A percentile compares a stretch with the other conserved stretches of the same genome.
phyloP scores from a whole-genome alignment of 92 coral and sea anemone genomes.

The Phymanthus crucifer region DNA sequence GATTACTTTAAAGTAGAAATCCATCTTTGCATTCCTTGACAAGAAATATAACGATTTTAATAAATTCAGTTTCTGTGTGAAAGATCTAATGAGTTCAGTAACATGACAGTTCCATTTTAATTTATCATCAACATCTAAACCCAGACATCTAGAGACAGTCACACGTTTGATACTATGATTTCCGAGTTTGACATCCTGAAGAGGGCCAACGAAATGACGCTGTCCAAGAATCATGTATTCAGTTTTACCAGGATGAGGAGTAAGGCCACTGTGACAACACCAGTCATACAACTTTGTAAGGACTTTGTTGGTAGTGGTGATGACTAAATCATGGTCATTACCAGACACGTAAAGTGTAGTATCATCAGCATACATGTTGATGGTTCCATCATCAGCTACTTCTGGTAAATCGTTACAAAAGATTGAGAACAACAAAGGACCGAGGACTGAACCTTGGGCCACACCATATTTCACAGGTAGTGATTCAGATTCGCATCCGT shows the following conservation, averaged over 20 bases:
- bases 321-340: conserved; percentile 12
- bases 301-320: conserved; percentile 15
- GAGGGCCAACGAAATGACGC: conserved; percentile 35
- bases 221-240: conserved; percentile 30
- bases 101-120: conserved; percentile 38
- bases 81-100: conserved; percentile 4
- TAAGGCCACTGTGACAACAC: conserved; percentile 29
- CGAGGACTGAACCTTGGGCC: conserved; percentile 23
- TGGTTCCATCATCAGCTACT: conserved; percentile 7
- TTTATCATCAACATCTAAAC: conserved; percentile 19
- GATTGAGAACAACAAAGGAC: conserved; percentile 35
- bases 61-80: too few species aligned
- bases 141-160: conserved; percentile 31
- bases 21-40: too few species aligned
- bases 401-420: conserved; percentile 27
- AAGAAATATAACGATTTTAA: too few species aligned
- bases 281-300: too few species aligned
- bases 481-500: conserved; percentile 19
- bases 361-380: conserved; percentile 47
- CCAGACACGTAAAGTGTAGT: conserved; percentile 24
- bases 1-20: too few species aligned
- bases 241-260: conserved; percentile 15
- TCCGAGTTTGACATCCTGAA: conserved; percentile 24
- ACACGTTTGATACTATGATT: conserved; percentile 12
- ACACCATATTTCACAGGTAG: conserved; percentile 7